phyloP scores from a whole-genome alignment of 1,140 invertebrate species.

The Triops cancriformis region DNA sequence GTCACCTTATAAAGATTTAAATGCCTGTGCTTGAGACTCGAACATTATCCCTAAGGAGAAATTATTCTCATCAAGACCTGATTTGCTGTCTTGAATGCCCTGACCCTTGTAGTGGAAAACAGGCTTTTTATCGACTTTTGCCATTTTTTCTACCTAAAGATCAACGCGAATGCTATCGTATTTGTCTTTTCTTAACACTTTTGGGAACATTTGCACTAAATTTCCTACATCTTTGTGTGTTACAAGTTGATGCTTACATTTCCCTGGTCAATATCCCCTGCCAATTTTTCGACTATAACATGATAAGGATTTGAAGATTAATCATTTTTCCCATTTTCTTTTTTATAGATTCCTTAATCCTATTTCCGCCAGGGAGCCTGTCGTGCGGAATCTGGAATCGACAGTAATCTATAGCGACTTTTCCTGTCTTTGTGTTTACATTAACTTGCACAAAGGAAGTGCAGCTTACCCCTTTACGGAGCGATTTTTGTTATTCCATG shows the following conservation, averaged over 20 bases:
- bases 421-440: no score
- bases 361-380: no score
- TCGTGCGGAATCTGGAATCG: no score
- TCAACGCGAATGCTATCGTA: background rate
- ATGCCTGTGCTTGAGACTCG: background rate
- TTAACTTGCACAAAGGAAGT: no score
- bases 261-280: background rate
- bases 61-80: background rate
- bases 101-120: slow-evolving; percentile 18
- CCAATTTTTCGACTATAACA: background rate
- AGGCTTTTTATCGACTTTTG: background rate
- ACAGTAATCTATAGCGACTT: no score
- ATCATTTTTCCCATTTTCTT: background rate
- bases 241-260: background rate
- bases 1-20: background rate
- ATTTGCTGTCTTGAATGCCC: background rate
- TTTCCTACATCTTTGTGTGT: slow-evolving; percentile 20
- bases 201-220: background rate
- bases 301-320: background rate
- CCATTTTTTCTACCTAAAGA: slow-evolving; percentile 18
- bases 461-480: no score
- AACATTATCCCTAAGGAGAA: background rate
- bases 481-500: no score
- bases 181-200: background rate
- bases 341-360: background rate